Base-by-base conservation (phyloP, 2,888 invertebrate species). In the Chironomus tentans region DNA sequence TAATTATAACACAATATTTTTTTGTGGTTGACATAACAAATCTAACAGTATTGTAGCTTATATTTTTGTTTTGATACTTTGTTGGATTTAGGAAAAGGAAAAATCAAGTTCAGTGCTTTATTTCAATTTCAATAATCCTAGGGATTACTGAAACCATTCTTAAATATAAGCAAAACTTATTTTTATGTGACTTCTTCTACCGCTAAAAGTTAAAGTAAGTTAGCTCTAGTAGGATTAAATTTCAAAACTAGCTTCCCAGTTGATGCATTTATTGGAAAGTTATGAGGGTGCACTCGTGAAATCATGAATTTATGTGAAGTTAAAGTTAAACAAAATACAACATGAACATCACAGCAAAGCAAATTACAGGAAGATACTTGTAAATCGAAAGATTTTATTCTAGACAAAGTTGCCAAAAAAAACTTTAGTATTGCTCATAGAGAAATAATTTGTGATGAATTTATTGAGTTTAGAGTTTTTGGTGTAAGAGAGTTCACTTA, bases 221-320 rank as follows among this genome's bases (percentile, higher is more conserved):
- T 38, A 38, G 2, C 1, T 56, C 56, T 56, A 56, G 56, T 56
- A 56, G 18, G 7, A 56, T 56, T 56, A 56, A 56, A n/a, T 18
- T 38, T 38, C n/a, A 56, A 18, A 56, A 73, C 46, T 62, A 28
- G 28, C 61, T 38, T 15, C 76, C 56, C 70, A 76, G 78, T 78
- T 78, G 47, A 78, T 78, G 70, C 77, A 77, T 46, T 75, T 75
- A 18, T 77, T 76, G 15, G 78, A 77, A 38, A 38, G 38, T 38
- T 10, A 38, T 56, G 56, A 56, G 15, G 38, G 38, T 38, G 38
- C 38, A 38, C 38, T 38, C 38, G 38, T 38, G 38, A 38, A 38
- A 38, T 38, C 38, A 38, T 38, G 38, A 38, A 38, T 38, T 38
- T 10, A 38, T 38, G 10, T 38, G 38, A 38, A 38, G 38, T 38